phyloP scores from a whole-genome alignment of 2,113 vertebrate species.

The Camelus bactrianus region DNA sequence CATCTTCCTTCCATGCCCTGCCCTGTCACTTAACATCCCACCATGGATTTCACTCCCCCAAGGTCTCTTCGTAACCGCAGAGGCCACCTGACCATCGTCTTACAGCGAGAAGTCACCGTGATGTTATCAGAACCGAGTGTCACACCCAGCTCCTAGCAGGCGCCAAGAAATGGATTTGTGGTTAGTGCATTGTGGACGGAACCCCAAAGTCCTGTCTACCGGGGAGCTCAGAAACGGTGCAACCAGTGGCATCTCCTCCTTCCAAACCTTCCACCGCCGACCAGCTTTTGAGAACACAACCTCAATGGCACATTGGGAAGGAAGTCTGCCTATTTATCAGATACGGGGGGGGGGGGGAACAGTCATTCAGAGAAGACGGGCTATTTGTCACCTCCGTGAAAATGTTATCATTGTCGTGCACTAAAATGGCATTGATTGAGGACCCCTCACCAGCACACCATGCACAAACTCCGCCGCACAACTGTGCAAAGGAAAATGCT shows the following conservation, averaged over 20 bases:
- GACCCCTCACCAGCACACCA: fast-evolving
- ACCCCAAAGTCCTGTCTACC: neutral
- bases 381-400: fast-evolving
- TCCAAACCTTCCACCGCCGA: fast-evolving
- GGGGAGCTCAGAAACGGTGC: fast-evolving
- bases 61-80: no score
- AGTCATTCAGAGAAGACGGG: neutral
- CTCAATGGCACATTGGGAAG: no score
- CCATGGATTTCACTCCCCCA: neutral
- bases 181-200: neutral
- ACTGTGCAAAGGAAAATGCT: neutral
- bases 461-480: fast-evolving
- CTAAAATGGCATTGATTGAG: fast-evolving
- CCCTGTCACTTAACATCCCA: fast-evolving
- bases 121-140: neutral
- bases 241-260: fast-evolving
- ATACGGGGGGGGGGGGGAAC: neutral
- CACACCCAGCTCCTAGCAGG: no score
- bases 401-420: fast-evolving
- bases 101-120: fast-evolving
- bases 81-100: fast-evolving
- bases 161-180: fast-evolving
- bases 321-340: no score
- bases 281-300: fast-evolving
- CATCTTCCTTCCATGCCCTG: fast-evolving